These are phyloP conservation scores for Oplegnathus fasciatus DNA, from an alignment of 2,113 vertebrate genomes.

Conservation along the genomic window DNA sequence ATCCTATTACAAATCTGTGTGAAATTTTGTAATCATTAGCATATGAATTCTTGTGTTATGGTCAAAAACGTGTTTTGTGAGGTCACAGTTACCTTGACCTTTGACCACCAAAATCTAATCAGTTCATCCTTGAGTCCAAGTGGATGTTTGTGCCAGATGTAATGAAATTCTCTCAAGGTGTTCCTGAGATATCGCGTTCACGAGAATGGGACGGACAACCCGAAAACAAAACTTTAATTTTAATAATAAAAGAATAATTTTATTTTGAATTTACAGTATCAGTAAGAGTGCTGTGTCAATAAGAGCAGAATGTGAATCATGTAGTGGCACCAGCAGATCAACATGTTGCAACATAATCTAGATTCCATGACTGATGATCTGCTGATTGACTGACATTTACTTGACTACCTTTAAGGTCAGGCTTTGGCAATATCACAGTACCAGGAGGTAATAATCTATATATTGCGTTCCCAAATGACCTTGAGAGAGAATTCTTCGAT, in stretches of 20 bases:
- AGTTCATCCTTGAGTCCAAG: too few species aligned
- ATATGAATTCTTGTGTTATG: too few species aligned
- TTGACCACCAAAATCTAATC: too few species aligned
- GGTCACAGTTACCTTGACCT: too few species aligned
- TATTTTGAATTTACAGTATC: background rate
- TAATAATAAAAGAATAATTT: background rate
- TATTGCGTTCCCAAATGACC: conserved; percentile 12
- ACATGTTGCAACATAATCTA: background rate
- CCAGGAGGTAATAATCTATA: background rate
- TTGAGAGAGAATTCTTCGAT: conserved; percentile 31
- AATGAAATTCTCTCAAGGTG: too few species aligned
- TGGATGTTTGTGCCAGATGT: too few species aligned
- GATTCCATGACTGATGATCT: background rate
- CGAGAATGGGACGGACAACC: too few species aligned
- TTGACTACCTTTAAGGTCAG: background rate
- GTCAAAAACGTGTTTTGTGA: too few species aligned
- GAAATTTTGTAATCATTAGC: too few species aligned
- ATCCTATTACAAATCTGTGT: too few species aligned
- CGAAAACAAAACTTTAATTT: too few species aligned
- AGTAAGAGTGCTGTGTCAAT: background rate
- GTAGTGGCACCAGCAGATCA: background rate
- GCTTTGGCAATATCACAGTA: background rate
- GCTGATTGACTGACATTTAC: background rate
- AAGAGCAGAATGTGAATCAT: background rate
- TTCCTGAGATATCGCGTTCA: too few species aligned